phyloP scores from a whole-genome alignment of 64 coral and sea anemone genomes.

The Porites lutea region DNA sequence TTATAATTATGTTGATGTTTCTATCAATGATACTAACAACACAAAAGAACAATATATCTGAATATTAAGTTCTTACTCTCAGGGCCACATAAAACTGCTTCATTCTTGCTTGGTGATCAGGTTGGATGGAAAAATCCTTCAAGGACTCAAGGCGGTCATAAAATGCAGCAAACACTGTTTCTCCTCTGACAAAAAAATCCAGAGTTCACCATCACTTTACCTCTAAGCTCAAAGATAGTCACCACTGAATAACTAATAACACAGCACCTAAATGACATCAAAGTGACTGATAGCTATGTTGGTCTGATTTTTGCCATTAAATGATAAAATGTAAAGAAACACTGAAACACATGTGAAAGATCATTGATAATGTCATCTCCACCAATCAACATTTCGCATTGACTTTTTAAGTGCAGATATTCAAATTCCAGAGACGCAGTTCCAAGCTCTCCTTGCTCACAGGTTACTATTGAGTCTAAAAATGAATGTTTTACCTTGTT shows the following conservation, averaged over 20 bases:
- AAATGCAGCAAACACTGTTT: slow-evolving; percentile 78
- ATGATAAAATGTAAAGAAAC: no score
- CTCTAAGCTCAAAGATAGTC: no score
- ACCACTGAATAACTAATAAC: background rate
- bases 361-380: no score
- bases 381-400: no score
- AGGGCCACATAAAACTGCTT: slow-evolving; percentile 51
- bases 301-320: no score
- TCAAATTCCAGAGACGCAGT: no score
- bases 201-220: background rate
- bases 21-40: background rate
- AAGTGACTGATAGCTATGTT: no score
- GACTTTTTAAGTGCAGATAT: no score
- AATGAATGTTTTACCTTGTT: slow-evolving; percentile 56
- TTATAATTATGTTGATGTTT: no score
- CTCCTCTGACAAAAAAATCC: slow-evolving; percentile 61
- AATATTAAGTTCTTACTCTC: background rate
- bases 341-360: no score
- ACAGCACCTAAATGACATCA: background rate
- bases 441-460: no score
- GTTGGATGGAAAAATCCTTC: slow-evolving; percentile 53
- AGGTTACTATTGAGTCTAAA: no score
- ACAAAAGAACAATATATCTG: background rate
- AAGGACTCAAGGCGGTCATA: slow-evolving; percentile 79
- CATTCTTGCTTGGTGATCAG: slow-evolving; percentile 74